These are phyloP conservation scores for Dexiosoma caninum DNA, from an alignment of 2,888 invertebrate genomes.

Conservation along the genomic window DNA sequence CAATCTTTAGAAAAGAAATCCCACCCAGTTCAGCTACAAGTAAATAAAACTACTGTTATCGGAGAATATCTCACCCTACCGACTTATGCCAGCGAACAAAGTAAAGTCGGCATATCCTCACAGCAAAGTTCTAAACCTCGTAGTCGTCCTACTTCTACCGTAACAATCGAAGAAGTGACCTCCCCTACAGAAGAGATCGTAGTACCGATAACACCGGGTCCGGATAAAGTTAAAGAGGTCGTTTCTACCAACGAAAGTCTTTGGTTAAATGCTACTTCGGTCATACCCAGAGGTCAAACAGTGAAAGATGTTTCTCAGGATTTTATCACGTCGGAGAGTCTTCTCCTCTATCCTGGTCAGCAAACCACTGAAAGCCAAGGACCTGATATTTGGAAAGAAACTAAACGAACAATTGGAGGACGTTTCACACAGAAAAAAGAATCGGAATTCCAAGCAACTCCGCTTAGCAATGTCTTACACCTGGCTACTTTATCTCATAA, in stretches of 20 bases:
- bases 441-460: conserved; percentile 79
- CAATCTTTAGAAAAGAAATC: conserved; percentile 58
- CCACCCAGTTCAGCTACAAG: conserved; percentile 71
- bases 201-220: conserved; percentile 79
- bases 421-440: conserved; percentile 80
- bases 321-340: conserved; percentile 71
- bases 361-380: conserved; percentile 42
- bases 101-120: conserved; percentile 70
- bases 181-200: conserved; percentile 78
- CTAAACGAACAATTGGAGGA: conserved; percentile 79
- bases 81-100: conserved; percentile 69
- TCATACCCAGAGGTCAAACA: conserved; percentile 62
- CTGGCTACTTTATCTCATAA: conserved; percentile 81
- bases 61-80: conserved; percentile 71
- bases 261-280: conserved; percentile 70
- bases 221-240: conserved; percentile 71
- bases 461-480: conserved; percentile 82
- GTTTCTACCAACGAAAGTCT: conserved; percentile 66
- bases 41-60: conserved; percentile 72
- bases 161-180: conserved; percentile 80
- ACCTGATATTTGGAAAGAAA: conserved; percentile 79
- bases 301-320: conserved; percentile 69
- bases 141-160: conserved; percentile 77
- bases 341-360: conserved; percentile 73
- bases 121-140: conserved; percentile 67